Evolutionary conservation across 2,113 vertebrate species (phyloP).

Genomic region (Boulengeromyrus knoepffleri): DNA sequence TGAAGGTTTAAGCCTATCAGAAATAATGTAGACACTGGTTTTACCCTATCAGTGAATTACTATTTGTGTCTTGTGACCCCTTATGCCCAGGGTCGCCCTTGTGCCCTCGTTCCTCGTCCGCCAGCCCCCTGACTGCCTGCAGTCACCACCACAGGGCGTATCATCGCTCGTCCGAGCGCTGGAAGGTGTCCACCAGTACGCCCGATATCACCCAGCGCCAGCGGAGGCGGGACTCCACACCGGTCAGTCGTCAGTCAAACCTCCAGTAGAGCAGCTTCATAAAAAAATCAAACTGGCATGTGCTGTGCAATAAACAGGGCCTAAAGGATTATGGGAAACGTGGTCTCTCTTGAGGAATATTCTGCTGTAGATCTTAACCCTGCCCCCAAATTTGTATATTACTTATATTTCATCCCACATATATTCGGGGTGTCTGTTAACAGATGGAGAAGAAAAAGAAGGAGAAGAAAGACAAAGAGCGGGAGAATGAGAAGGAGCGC

Average conservation of each 20-base stretch:
- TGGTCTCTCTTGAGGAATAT: not conserved
- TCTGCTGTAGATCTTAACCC: not conserved
- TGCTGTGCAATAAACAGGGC: not conserved
- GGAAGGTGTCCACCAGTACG: slow-evolving; percentile 69
- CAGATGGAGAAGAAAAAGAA: slow-evolving; percentile 81
- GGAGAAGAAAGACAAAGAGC: slow-evolving; percentile 91
- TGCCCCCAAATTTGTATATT: not conserved
- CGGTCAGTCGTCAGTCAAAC: slow-evolving; percentile 55
- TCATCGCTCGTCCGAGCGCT: slow-evolving; percentile 74
- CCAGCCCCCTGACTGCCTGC: slow-evolving; percentile 79
- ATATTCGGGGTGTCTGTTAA: not conserved
- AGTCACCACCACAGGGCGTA: slow-evolving; percentile 63
- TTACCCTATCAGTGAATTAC: not conserved
- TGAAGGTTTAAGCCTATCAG: not conserved
- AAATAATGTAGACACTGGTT: not conserved
- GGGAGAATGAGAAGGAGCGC: slow-evolving; percentile 90
- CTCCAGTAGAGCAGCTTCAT: not conserved
- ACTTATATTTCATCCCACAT: not conserved
- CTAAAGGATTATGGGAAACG: not conserved
- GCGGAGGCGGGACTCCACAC: slow-evolving; percentile 64
- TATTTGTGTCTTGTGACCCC: not conserved
- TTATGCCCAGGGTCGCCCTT: slow-evolving; percentile 65
- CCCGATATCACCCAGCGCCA: slow-evolving; percentile 69
- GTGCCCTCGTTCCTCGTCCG: slow-evolving; percentile 87
- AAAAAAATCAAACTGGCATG: not conserved